phyloP scores from a whole-genome alignment of 2,797 vertebrate genomes.

The Propithecus perrieri region DNA sequence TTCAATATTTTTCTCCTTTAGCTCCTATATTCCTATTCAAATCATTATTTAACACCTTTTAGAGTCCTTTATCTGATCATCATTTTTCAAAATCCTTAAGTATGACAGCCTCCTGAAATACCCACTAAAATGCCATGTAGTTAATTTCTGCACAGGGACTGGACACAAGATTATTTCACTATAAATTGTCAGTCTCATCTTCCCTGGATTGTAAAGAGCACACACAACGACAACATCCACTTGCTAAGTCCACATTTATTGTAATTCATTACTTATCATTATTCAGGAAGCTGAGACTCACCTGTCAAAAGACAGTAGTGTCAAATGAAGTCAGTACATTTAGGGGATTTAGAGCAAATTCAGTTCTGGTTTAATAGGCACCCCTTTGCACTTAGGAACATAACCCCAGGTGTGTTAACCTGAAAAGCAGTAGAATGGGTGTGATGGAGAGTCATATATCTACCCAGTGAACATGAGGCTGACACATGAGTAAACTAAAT shows the following conservation, averaged over 20 bases:
- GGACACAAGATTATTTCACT: not conserved
- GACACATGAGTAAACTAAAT: not conserved
- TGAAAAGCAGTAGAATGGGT: not conserved
- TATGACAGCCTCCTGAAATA: slow-evolving; percentile 53
- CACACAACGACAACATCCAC: not conserved
- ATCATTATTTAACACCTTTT: slow-evolving; percentile 67
- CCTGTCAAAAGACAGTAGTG: not conserved
- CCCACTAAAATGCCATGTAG: slow-evolving; percentile 45
- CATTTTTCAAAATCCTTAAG: slow-evolving; percentile 61
- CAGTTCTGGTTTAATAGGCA: not conserved
- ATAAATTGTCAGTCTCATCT: slow-evolving; percentile 29
- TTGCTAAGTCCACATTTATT: slow-evolving; percentile 4
- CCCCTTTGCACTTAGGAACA: not conserved
- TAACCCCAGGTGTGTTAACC: not conserved
- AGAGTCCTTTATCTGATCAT: slow-evolving; percentile 48
- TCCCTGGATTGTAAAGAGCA: not conserved
- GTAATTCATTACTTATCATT: not conserved
- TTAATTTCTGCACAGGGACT: slow-evolving; percentile 58
- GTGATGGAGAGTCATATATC: not conserved
- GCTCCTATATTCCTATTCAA: slow-evolving; percentile 16
- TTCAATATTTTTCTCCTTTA: slow-evolving; percentile 19
- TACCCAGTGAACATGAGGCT: not conserved
- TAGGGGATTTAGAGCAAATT: not conserved
- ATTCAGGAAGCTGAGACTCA: not conserved
- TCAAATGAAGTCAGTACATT: slow-evolving; percentile 45